Conservation (phyloP, 2,113 vertebrate genomes). For the Oophaga pumilio region DNA sequence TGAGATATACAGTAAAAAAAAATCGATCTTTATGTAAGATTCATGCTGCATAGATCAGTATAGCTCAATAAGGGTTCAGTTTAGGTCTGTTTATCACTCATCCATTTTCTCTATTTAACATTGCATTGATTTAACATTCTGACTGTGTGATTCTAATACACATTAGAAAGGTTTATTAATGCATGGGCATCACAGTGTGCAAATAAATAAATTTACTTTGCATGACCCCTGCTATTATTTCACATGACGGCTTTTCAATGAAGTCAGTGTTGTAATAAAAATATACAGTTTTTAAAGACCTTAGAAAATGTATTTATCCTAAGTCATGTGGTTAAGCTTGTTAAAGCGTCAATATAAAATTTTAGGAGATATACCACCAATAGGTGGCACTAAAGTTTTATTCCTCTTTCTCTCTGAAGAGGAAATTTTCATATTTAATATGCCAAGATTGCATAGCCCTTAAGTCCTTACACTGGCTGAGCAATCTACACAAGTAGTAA, state of each 20-base stretch:
- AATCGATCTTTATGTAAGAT: constrained; percentile 17
- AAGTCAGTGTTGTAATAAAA: not conserved
- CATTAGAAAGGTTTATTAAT: constrained; percentile 19
- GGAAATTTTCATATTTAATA: no score
- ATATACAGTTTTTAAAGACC: not conserved
- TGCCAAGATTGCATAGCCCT: no score
- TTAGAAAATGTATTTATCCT: not conserved
- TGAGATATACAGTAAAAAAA: not conserved
- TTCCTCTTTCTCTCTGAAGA: no score
- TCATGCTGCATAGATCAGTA: constrained; percentile 32
- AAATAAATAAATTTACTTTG: constrained; percentile 48
- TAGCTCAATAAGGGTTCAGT: constrained; percentile 20
- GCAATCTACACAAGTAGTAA: no score
- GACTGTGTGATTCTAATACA: constrained; percentile 15
- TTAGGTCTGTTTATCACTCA: constrained; percentile 32
- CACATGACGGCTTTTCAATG: constrained; percentile 2
- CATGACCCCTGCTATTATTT: constrained; percentile 33
- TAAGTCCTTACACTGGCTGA: no score
- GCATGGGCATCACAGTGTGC: constrained; percentile 2
- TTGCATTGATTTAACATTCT: constrained; percentile 48
- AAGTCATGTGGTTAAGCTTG: no score
- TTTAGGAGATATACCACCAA: no score
- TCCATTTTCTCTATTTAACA: constrained; percentile 26
- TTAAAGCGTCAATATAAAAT: no score
- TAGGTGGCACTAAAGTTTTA: no score